phyloP scores from a whole-genome alignment of 2,888 invertebrate species.

The Oscheius sp. region DNA sequence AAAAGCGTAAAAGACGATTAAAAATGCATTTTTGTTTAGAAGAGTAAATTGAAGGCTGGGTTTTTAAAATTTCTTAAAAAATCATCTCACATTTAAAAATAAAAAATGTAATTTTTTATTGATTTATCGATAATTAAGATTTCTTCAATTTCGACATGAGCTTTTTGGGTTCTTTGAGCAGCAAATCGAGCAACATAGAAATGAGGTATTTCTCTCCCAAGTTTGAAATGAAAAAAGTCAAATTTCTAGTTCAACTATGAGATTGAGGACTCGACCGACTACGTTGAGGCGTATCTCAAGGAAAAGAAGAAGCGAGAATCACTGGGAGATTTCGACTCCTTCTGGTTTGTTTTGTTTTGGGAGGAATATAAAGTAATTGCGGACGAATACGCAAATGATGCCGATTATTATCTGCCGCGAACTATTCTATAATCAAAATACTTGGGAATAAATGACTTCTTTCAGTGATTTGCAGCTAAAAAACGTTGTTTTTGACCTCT shows the following conservation, averaged over 20 bases:
- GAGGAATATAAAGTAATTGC: not conserved
- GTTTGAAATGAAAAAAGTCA: not conserved
- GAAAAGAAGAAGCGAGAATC: conserved; percentile 39
- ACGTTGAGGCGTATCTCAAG: conserved; percentile 40
- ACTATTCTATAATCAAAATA: not conserved
- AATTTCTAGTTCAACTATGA: conserved; percentile 22
- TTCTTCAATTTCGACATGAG: conserved; percentile 30
- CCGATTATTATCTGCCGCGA: too few species aligned
- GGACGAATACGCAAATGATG: not conserved
- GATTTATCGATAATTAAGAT: conserved; percentile 16
- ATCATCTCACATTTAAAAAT: too few species aligned
- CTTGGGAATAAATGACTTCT: not conserved
- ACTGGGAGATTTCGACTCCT: conserved; percentile 33
- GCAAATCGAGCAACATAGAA: conserved; percentile 42
- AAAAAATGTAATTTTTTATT: too few species aligned
- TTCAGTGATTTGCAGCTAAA: conserved; percentile 25
- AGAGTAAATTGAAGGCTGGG: too few species aligned
- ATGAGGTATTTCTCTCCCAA: conserved; percentile 18
- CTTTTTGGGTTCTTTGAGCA: conserved; percentile 39
- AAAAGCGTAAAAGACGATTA: too few species aligned
- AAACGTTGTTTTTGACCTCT: conserved; percentile 52
- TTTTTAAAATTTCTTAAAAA: too few species aligned
- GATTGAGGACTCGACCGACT: conserved; percentile 34
- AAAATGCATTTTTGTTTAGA: too few species aligned
- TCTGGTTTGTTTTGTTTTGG: conserved; percentile 25